Evolutionary conservation across 2,888 invertebrate genomes (phyloP).

Genomic region (Unio delphinus): DNA sequence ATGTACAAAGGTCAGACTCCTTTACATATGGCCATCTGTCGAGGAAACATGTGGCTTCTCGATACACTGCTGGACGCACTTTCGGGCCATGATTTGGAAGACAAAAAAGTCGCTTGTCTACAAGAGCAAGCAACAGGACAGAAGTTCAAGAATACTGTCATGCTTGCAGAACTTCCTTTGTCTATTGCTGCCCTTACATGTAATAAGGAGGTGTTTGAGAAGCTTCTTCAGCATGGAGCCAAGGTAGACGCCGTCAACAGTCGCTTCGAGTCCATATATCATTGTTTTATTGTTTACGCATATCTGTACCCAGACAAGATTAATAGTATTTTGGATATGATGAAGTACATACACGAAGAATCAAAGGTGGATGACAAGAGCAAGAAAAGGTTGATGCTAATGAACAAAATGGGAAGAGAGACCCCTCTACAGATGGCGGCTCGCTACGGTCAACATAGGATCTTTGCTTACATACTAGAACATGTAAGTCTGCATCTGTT

Average conservation of each 20-base stretch:
- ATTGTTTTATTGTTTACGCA: slow-evolving; percentile 32
- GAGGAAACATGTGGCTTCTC: slow-evolving; percentile 30
- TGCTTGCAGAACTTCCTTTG: slow-evolving; percentile 46
- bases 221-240: slow-evolving; percentile 31
- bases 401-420: slow-evolving; percentile 34
- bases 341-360: slow-evolving; percentile 19
- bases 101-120: slow-evolving; percentile 19
- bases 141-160: slow-evolving; percentile 39
- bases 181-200: slow-evolving; percentile 40
- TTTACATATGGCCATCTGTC: slow-evolving; percentile 38
- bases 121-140: slow-evolving; percentile 23
- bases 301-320: slow-evolving; percentile 40
- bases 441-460: slow-evolving; percentile 32
- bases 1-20: slow-evolving; percentile 36
- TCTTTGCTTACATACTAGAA: slow-evolving; percentile 47
- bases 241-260: slow-evolving; percentile 31
- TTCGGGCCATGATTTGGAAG: slow-evolving; percentile 11
- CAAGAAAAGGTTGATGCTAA: slow-evolving; percentile 39
- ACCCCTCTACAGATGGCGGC: slow-evolving; percentile 50
- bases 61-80: slow-evolving; percentile 14
- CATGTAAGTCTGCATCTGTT: background rate
- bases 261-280: background rate
- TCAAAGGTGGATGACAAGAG: slow-evolving; percentile 11
- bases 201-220: slow-evolving; percentile 32
- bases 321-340: slow-evolving; percentile 27